These are phyloP conservation scores for Megaustenia siamemsis DNA, from an alignment of 2,888 invertebrate species.

Conservation along the genomic window DNA sequence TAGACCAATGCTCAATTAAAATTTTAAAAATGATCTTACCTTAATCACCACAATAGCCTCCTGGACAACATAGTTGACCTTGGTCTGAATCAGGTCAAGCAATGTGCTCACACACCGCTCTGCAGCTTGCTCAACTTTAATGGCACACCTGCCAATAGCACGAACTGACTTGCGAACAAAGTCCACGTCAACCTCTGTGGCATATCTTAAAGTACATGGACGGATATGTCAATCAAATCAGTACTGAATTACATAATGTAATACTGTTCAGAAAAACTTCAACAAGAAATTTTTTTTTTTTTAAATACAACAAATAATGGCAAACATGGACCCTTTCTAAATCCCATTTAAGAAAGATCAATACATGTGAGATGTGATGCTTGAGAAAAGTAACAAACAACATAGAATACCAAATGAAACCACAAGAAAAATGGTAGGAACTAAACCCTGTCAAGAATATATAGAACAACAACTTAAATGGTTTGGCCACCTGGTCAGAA, in stretches of 20 bases:
- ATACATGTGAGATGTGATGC: too few relatives aligned
- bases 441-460: too few relatives aligned
- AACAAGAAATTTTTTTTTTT: too few relatives aligned
- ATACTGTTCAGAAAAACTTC: not conserved
- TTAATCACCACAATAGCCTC: conserved; percentile 99
- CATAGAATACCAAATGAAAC: too few relatives aligned
- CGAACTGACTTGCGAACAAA: conserved; percentile 99
- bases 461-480: too few relatives aligned
- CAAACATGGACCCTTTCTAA: too few relatives aligned
- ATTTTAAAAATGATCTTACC: conserved; percentile 64
- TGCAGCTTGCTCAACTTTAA: conserved; percentile 98
- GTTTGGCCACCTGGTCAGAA: too few relatives aligned
- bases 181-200: conserved; percentile 99
- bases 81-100: conserved; percentile 98
- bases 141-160: conserved; percentile 98
- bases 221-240: not conserved
- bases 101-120: conserved; percentile 98
- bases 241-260: not conserved
- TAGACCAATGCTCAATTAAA: too few relatives aligned
- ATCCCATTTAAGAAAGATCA: too few relatives aligned
- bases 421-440: too few relatives aligned
- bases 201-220: conserved; percentile 83
- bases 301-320: too few relatives aligned
- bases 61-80: conserved; percentile 99
- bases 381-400: too few relatives aligned